Evolutionary conservation across 2,888 invertebrate genomes (phyloP).

Genomic region (Drosophila melanosoma): DNA sequence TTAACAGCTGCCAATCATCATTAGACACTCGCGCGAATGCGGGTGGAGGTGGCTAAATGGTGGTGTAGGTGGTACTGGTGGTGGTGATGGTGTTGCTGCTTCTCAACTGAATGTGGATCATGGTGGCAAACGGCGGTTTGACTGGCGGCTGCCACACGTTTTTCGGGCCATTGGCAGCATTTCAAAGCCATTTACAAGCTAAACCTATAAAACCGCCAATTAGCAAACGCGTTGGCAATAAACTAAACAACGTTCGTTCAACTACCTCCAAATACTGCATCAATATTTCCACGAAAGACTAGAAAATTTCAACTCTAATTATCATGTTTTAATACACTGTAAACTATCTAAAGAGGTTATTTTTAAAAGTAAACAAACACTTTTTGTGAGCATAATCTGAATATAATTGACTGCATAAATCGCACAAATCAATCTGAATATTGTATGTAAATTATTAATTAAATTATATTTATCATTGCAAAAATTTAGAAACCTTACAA

Average conservation of each 20-base stretch:
- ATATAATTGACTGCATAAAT: neutral
- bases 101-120: slow-evolving; percentile 26
- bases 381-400: neutral
- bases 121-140: slow-evolving; percentile 44
- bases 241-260: slow-evolving; percentile 56
- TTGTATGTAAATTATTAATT: rapidly evolving
- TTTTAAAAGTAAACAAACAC: neutral
- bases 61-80: neutral
- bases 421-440: neutral
- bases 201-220: slow-evolving; percentile 79
- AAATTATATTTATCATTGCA: neutral
- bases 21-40: slow-evolving; percentile 54
- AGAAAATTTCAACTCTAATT: slow-evolving; percentile 38
- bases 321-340: slow-evolving; percentile 8
- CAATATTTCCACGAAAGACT: slow-evolving; percentile 24
- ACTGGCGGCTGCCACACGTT: slow-evolving; percentile 49
- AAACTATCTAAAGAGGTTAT: neutral
- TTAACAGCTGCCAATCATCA: slow-evolving; percentile 81
- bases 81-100: slow-evolving; percentile 5
- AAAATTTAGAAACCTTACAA: neutral
- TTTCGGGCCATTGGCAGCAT: slow-evolving; percentile 47
- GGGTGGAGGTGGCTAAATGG: slow-evolving; percentile 21
- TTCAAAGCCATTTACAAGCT: slow-evolving; percentile 71
- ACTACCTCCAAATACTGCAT: slow-evolving; percentile 14
- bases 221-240: slow-evolving; percentile 75